Evolutionary conservation across 2,888 invertebrate genomes (phyloP), one percentile per base, ranked within the genome.

Genomic region (Chirona hameri): DNA sequence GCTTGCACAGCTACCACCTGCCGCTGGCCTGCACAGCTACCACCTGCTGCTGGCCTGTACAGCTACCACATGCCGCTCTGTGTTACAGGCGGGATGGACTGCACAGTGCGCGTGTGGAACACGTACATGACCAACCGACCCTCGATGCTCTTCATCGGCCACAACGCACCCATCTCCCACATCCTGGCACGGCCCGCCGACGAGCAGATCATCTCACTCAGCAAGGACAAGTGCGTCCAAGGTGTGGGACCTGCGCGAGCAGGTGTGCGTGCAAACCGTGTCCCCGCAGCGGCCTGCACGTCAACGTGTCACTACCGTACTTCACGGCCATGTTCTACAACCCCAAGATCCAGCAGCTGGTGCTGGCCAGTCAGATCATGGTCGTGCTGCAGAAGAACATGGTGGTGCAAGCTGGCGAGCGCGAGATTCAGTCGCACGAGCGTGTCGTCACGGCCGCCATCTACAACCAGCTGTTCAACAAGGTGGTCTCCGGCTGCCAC

Each of bases 31-130:
- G n/a, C n/a, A n/a, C n/a, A n/a, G n/a, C n/a, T n/a, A n/a, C n/a
- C n/a, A n/a, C n/a, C n/a, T n/a, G n/a, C n/a, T n/a, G n/a, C n/a
- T 52, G 52, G 10, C 10, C 18, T 52, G 1, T 12, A 52, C 52
- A 52, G 10, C 52, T 52, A 18, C 52, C 12, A 52, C 18, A 2
- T 12, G 52, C 52, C 52, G 52, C 52, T 52, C 15, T 18, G 12
- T 12, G 52, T 52, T n/a, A 87, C 88, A 0, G 95, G 95, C 1
- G 93, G 95, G 9, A 92, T 93, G 14, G 95, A 95, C 88, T 92
- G 93, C 85, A 87, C 91, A 82, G 90, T 94, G 48, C 91, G 94
- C 65, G 89, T 94, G 82, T 96, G 95, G 95, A 94, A 93, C 88
- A 92, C 94, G 0, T 94, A 93, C 87, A 91, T 93, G n/a, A 91